Percentiles rank a stretch among this genome's conserved stretches.
Evolutionary conservation across 2,797 vertebrate species (phyloP).

Genomic region (Scolopax rusticola): DNA sequence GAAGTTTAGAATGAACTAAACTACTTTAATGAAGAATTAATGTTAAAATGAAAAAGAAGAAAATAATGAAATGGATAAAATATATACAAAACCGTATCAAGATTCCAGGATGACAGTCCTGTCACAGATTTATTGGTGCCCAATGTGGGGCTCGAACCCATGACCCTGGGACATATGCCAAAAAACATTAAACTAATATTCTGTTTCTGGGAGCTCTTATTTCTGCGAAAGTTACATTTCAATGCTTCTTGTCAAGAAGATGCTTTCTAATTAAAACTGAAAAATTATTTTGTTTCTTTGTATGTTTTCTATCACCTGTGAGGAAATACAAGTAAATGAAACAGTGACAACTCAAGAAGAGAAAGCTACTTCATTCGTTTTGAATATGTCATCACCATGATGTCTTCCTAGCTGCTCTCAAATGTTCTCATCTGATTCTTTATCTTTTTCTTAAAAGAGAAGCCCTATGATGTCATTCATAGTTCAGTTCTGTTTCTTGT

Average conservation of each 20-base stretch:
- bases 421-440: background rate
- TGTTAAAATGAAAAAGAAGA: no score
- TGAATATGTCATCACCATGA: background rate
- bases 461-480: background rate
- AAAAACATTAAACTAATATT: background rate
- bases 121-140: no score
- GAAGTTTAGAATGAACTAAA: no score
- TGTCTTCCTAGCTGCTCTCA: background rate
- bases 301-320: background rate
- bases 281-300: background rate
- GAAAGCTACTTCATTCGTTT: background rate
- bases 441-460: background rate
- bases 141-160: no score
- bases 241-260: background rate
- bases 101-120: no score
- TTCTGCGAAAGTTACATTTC: background rate
- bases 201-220: background rate
- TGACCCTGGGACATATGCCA: no score
- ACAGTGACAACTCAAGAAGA: background rate
- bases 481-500: background rate
- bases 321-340: background rate
- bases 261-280: background rate
- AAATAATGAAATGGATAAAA: no score
- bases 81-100: no score
- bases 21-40: no score